Evolutionary conservation across 1,140 invertebrate species (phyloP), one percentile per base, ranked within the genome.

Genomic region (Ceratosolen fusciceps): DNA sequence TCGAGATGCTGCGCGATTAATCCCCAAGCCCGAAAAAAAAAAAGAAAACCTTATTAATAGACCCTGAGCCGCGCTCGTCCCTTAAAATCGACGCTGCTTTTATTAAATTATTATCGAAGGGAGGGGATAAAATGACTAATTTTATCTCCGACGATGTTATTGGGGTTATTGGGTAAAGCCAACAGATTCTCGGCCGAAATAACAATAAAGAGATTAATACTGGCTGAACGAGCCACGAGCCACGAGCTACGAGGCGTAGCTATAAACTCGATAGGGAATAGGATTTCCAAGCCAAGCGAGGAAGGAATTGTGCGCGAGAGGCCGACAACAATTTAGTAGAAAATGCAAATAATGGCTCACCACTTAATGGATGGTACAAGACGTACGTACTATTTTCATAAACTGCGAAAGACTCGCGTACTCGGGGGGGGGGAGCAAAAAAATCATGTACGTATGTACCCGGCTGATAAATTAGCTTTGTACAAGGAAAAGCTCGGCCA

Each of bases 141-240:
- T n/a, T n/a, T n/a, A n/a, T n/a, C n/a, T n/a, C n/a, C n/a, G n/a
- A n/a, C n/a, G n/a, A n/a, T n/a, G n/a, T n/a, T n/a, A n/a, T n/a
- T n/a, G n/a, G n/a, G n/a, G n/a, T n/a, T n/a, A n/a, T n/a, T n/a
- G n/a, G n/a, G n/a, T n/a, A n/a, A n/a, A n/a, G n/a, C n/a, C n/a
- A n/a, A n/a, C n/a, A n/a, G n/a, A n/a, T n/a, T n/a, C n/a, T n/a
- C 58, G 31, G 14, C 14, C 12, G 19, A 10, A 60, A 60, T 60
- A 60, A 60, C 29, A 60, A 60, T 60, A 60, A 60, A 60, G 31
- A 31, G n/a, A n/a, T n/a, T n/a, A n/a, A n/a, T n/a, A n/a, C n/a
- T n/a, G n/a, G n/a, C n/a, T n/a, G 16, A 58, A 26, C 29, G 29
- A 58, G 24, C 9, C 56, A 26, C 9, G 54, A 2, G 24, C 2